Conservation (phyloP, 2,888 invertebrate genomes). For the Agrotis ipsilon region DNA sequence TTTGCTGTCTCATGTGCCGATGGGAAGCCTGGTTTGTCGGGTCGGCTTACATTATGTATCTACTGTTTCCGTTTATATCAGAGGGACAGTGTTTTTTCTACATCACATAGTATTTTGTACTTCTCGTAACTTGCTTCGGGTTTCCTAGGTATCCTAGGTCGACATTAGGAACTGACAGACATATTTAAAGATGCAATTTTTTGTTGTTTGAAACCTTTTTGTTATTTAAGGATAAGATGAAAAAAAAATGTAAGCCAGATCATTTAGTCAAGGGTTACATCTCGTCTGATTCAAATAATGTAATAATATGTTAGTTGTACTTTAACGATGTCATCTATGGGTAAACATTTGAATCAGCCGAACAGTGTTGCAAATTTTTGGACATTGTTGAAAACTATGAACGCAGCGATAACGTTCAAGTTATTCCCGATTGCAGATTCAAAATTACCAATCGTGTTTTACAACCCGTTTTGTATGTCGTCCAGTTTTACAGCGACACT, state of each 20-base stretch:
- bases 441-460: constrained; percentile 12
- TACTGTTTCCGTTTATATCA: background rate
- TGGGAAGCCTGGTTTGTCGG: constrained; percentile 11
- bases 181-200: no score
- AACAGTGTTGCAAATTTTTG: background rate
- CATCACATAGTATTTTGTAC: background rate
- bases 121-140: no score
- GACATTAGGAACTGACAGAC: no score
- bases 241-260: no score
- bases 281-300: no score
- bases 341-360: background rate
- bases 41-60: constrained; percentile 17
- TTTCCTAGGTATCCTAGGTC: no score
- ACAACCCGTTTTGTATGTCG: background rate
- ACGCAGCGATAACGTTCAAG: no score
- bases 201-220: no score
- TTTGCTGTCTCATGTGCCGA: constrained; percentile 40
- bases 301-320: no score
- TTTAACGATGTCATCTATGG: no score
- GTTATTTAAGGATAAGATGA: no score
- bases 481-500: constrained; percentile 10
- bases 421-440: background rate
- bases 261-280: no score
- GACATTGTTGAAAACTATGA: background rate
- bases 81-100: background rate